A percentile compares a stretch with the other conserved stretches of the same genome.
Conservation (phyloP, 2,113 vertebrate species). For the Xiphias gladius region DNA sequence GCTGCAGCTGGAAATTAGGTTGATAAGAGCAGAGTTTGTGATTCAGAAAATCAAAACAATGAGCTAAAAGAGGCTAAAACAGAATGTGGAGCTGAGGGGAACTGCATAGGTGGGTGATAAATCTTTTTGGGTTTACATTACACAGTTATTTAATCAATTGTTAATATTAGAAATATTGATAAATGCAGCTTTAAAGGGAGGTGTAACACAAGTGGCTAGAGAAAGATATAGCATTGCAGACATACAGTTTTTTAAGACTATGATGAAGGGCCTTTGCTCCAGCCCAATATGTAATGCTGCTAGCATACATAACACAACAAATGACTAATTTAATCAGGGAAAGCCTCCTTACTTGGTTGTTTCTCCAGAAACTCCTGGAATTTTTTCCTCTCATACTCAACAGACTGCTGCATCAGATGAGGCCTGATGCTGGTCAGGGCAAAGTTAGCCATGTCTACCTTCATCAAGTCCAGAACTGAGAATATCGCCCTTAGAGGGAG, state of each 20-base stretch:
- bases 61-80: too few species aligned
- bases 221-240: not conserved
- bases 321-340: not conserved
- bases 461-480: constrained; percentile 95
- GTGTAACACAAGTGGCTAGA: too few species aligned
- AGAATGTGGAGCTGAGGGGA: too few species aligned
- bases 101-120: not conserved
- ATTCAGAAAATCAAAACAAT: not conserved
- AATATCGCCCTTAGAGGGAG: constrained; percentile 89
- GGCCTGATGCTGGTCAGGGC: constrained; percentile 93
- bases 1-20: not conserved
- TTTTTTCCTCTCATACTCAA: constrained; percentile 97
- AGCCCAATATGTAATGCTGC: too few species aligned
- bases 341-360: constrained; percentile 90
- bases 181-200: too few species aligned
- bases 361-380: constrained; percentile 95
- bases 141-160: too few species aligned
- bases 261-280: too few species aligned
- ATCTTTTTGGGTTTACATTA: not conserved
- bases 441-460: constrained; percentile 98
- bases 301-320: not conserved
- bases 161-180: too few species aligned
- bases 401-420: constrained; percentile 96
- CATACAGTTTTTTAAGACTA: too few species aligned
- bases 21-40: not conserved